Evolutionary conservation across 2,797 vertebrate genomes (phyloP).

Genomic region (Brachymystax lenok): DNA sequence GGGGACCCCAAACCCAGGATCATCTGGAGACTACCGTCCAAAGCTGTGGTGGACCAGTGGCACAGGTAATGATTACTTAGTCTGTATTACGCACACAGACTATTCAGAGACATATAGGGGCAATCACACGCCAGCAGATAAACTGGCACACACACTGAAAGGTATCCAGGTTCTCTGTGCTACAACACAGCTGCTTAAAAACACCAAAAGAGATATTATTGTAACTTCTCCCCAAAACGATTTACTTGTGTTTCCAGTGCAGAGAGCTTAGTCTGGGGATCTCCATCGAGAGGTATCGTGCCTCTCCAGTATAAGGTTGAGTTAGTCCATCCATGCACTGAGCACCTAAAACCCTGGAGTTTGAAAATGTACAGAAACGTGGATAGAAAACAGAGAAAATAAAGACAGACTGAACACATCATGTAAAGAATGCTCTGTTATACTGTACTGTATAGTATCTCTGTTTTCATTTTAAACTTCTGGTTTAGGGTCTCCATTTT

Average conservation of each 20-base stretch:
- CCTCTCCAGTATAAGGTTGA: background rate
- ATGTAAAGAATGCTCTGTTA: background rate
- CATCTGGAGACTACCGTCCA: slow-evolving; percentile 93
- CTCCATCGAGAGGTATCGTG: background rate
- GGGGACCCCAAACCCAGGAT: slow-evolving; percentile 89
- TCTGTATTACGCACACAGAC: background rate
- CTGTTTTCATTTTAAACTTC: background rate
- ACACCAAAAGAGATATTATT: background rate
- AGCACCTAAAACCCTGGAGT: background rate
- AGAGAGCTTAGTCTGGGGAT: background rate
- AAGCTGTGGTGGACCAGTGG: slow-evolving; percentile 85
- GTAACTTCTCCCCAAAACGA: background rate
- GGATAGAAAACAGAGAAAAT: slow-evolving; percentile 9
- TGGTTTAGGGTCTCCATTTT: too few species aligned
- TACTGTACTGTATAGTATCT: background rate
- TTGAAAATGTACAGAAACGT: background rate
- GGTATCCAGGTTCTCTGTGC: background rate
- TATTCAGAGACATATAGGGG: too few species aligned
- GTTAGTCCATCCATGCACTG: slow-evolving; percentile 16
- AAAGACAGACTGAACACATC: background rate
- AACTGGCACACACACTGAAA: background rate
- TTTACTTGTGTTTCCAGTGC: background rate
- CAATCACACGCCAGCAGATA: background rate
- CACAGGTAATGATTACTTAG: slow-evolving; percentile 80
- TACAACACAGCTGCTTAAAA: background rate